Evolutionary conservation across 2,797 vertebrate species (phyloP).

Genomic region (Argya squamiceps): DNA sequence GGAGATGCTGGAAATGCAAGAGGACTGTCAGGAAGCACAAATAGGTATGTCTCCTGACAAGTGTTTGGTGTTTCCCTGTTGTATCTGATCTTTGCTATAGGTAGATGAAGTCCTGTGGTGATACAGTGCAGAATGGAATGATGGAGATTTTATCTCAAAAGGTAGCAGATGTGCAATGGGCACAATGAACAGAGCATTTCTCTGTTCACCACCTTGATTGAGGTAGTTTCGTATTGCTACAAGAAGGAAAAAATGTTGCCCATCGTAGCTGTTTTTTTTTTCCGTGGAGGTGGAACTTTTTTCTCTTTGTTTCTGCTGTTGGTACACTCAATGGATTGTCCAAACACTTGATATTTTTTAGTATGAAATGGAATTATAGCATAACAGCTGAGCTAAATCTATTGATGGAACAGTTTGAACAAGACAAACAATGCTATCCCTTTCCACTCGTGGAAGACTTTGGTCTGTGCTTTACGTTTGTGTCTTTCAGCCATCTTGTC

Average conservation of each 20-base stretch:
- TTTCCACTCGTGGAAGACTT: neutral
- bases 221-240: neutral
- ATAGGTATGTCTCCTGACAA: constrained; percentile 82
- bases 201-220: neutral
- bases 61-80: neutral
- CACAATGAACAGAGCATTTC: neutral
- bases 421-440: rapidly evolving
- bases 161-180: neutral
- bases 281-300: neutral
- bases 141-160: neutral
- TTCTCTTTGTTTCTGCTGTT: neutral
- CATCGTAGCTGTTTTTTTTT: rapidly evolving
- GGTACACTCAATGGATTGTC: rapidly evolving
- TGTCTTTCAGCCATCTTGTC: neutral
- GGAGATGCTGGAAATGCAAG: constrained; percentile 87
- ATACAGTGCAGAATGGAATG: neutral
- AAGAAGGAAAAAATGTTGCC: neutral
- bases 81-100: neutral
- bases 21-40: constrained; percentile 89
- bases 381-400: neutral
- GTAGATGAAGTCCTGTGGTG: neutral
- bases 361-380: neutral
- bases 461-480: neutral
- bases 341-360: neutral
- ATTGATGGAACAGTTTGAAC: neutral